These are phyloP conservation scores for Sipha maydis DNA, from an alignment of 2,888 invertebrate genomes.

Conservation along the genomic window DNA sequence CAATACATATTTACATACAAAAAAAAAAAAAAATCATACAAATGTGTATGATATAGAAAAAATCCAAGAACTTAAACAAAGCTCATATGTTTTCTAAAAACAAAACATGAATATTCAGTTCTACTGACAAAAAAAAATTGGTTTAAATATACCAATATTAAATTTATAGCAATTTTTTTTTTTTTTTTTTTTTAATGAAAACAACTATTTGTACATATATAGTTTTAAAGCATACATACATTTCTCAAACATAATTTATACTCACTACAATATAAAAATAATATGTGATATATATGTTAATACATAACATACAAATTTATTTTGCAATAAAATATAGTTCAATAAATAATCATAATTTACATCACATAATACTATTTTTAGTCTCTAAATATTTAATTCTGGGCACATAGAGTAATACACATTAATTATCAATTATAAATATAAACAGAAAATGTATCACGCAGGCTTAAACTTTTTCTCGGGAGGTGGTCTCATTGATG, in stretches of 20 bases:
- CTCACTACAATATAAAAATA: not conserved
- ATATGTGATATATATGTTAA: not conserved
- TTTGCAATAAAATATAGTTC: not conserved
- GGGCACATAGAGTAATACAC: not conserved
- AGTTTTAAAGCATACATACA: too few species aligned
- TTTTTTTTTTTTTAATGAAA: too few species aligned
- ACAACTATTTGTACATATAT: too few species aligned
- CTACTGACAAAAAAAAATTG: not conserved
- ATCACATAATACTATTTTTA: not conserved
- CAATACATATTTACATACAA: too few species aligned
- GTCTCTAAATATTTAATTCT: not conserved
- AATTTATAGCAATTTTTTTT: too few species aligned
- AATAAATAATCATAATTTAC: not conserved
- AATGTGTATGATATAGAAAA: too few species aligned
- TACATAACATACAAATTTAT: too few species aligned
- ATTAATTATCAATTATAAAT: not conserved
- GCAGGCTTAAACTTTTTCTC: slow-evolving; percentile 80
- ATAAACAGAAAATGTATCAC: slow-evolving; percentile 54
- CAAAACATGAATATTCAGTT: not conserved
- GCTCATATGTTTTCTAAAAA: not conserved
- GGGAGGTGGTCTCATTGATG: slow-evolving; percentile 83
- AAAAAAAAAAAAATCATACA: too few species aligned
- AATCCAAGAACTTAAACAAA: too few species aligned
- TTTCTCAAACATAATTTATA: not conserved
- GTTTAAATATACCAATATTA: too few species aligned